Evolutionary conservation across 2,797 vertebrate genomes (phyloP).

Genomic region (Lutjanus argentimaculatus): DNA sequence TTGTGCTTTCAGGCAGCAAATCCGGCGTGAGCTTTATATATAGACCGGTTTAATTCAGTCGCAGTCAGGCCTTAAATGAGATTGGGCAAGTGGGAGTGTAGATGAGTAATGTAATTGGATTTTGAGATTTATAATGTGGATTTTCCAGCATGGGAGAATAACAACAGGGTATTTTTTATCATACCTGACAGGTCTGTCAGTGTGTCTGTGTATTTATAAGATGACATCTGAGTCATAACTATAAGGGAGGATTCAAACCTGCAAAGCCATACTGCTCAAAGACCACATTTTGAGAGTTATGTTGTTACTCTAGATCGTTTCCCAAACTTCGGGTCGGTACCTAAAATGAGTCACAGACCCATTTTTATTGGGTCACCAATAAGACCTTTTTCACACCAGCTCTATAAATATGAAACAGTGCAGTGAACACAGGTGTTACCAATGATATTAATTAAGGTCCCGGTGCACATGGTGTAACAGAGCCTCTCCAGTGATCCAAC

Average conservation of each 20-base stretch:
- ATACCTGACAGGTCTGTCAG: neutral
- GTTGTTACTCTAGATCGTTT: neutral
- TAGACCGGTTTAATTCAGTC: neutral
- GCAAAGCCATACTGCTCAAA: neutral
- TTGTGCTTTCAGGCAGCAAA: conserved; percentile 14
- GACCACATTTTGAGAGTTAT: neutral
- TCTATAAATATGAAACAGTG: no score
- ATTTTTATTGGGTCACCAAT: no score
- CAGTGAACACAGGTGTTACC: no score
- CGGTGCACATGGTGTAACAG: no score
- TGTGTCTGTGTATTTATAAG: neutral
- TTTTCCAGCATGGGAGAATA: neutral
- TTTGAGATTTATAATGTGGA: neutral
- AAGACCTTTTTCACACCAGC: no score
- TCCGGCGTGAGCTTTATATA: neutral
- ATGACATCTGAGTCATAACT: neutral
- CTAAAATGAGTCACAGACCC: no score
- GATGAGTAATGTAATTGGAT: conserved; percentile 30
- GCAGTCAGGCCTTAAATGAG: conserved; percentile 12
- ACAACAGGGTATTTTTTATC: neutral
- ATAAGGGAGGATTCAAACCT: neutral
- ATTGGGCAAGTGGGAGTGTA: neutral
- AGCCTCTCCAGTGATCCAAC: no score
- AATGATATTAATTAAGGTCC: no score
- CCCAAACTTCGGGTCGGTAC: no score